Evolutionary conservation across 1,140 invertebrate species (phyloP), one percentile per base, ranked within the genome.

Genomic region (Armadillidium nasatum): DNA sequence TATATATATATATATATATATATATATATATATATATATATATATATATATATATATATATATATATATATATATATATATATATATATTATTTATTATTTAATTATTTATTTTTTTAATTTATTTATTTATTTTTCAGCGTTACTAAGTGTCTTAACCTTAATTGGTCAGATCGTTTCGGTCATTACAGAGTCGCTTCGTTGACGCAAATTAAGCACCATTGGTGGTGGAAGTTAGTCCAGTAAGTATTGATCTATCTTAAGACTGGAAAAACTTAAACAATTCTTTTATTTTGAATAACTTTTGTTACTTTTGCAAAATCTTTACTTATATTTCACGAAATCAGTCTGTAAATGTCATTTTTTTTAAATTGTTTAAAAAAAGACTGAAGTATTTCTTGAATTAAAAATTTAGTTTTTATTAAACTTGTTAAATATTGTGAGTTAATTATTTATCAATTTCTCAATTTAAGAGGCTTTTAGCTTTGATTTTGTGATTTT

Each of bases 141-240:
- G 33, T 33, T 1, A 33, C 33, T 3, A 33, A 1, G 1, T 78
- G 76, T 21, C 66, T 67, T 2, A 78, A 78, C 73, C 46, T 46
- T n/a, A 10, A 13, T 87, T 94, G 94, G 0, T 95, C 96, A 33
- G 96, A 98, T 84, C 88, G 94, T 2, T 98, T 98, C 87, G 96
- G 96, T 0, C 95, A 99, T 85, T 99, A 98, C 85, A 86, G 97
- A 72, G 95, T 98, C 84, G 94, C 96, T 2, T 94, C 94, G 83
- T 96, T 97, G 83, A 95, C 95, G 0, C 97, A 99, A 86, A 98
- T 95, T 0, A 99, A 99, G 84, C 96, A 98, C 84, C 97, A 99
- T 83, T 99, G 97, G 97, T 98, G 96, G 92, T 99, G 96, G 96
- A 99, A 99, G 85, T 90, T 92, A 0, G 94, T 94, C 83, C 78